phyloP scores from a whole-genome alignment of 2,797 vertebrate species.

The Halcyon smyrnensis region DNA sequence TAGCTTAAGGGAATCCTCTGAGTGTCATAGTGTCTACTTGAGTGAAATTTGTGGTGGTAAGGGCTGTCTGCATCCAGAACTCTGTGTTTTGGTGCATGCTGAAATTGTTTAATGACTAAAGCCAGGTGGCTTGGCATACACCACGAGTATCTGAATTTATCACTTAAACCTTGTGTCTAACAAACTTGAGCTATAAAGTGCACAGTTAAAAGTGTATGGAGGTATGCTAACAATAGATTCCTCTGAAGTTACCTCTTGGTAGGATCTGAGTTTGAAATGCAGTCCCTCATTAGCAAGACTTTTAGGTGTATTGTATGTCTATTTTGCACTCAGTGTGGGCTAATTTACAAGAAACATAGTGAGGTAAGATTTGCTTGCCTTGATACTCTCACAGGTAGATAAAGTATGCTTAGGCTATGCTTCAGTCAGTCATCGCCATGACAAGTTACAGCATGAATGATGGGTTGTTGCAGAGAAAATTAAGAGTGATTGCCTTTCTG shows the following conservation, averaged over 20 bases:
- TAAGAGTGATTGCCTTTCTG: background rate
- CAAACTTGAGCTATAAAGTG: background rate
- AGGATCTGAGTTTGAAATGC: background rate
- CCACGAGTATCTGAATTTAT: background rate
- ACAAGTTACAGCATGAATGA: background rate
- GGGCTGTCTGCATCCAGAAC: background rate
- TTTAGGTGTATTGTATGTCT: background rate
- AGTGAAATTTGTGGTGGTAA: background rate
- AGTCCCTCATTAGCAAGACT: background rate
- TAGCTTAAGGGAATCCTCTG: background rate
- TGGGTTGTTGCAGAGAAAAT: background rate
- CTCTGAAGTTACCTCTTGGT: background rate
- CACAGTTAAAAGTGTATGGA: background rate
- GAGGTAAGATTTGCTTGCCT: background rate
- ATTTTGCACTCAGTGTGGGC: background rate
- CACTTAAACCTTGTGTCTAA: background rate
- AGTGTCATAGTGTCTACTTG: background rate
- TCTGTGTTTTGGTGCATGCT: background rate
- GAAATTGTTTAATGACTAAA: background rate
- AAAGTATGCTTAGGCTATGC: background rate
- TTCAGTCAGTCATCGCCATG: background rate
- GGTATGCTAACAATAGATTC: background rate
- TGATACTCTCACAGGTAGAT: background rate
- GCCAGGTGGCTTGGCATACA: background rate
- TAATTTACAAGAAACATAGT: background rate